A percentile compares a stretch with the other conserved stretches of the same genome.
phyloP scores from a whole-genome alignment of 2,113 vertebrate species.

The Archocentrus centrarchus region DNA sequence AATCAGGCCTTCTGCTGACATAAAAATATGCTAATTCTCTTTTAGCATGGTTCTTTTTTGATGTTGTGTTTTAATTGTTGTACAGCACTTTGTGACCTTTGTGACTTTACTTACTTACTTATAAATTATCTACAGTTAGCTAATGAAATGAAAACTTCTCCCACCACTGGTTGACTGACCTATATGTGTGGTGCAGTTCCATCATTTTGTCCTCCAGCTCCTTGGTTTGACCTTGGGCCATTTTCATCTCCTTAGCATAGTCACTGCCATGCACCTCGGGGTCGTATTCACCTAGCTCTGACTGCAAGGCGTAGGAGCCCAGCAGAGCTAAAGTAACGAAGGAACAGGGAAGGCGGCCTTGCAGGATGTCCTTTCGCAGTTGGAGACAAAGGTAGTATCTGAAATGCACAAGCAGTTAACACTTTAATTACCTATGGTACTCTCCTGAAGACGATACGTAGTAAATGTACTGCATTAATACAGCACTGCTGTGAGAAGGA shows the following conservation, averaged over 20 bases:
- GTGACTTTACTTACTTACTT: no score
- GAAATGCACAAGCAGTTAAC: background rate
- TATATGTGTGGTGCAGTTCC: constrained; percentile 95
- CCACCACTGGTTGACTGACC: constrained; percentile 70
- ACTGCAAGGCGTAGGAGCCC: constrained; percentile 96
- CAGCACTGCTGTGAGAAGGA: background rate
- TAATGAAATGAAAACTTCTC: background rate
- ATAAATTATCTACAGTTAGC: background rate
- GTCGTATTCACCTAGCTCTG: constrained; percentile 95
- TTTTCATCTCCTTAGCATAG: constrained; percentile 91
- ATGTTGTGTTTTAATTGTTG: no score
- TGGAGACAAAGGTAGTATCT: constrained; percentile 91
- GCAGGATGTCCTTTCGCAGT: constrained; percentile 92
- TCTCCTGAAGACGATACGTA: background rate
- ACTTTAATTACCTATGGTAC: background rate
- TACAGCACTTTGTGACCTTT: no score
- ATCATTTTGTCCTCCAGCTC: constrained; percentile 97
- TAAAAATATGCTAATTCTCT: no score
- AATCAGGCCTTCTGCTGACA: no score
- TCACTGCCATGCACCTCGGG: constrained; percentile 87
- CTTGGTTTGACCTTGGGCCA: constrained; percentile 93
- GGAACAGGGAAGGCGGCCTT: constrained; percentile 91
- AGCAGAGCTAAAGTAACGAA: constrained; percentile 95
- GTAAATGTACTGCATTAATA: background rate
- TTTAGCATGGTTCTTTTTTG: no score